Percentiles rank a stretch among this genome's conserved stretches.
Evolutionary conservation across 2,888 invertebrate genomes (phyloP).

Genomic region (Venusia cambrica): DNA sequence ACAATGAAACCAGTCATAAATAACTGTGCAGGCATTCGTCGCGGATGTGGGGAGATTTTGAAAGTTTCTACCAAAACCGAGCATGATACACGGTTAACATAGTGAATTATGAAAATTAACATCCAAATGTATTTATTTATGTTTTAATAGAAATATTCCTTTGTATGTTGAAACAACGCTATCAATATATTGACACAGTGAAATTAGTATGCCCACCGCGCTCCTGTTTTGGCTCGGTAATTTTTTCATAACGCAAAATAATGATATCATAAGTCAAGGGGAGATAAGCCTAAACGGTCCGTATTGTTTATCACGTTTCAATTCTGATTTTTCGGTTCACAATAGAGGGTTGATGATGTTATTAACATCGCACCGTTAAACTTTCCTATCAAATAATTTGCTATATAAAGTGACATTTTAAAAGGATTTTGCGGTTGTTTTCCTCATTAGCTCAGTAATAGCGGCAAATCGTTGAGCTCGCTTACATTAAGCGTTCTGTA

Average conservation of each 20-base stretch:
- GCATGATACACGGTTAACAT: slow-evolving; percentile 58
- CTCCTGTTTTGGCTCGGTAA: slow-evolving; percentile 65
- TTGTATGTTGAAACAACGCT: slow-evolving; percentile 49
- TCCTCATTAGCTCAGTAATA: slow-evolving; percentile 36
- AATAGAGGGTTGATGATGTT: slow-evolving; percentile 47
- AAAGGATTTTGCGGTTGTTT: slow-evolving; percentile 28
- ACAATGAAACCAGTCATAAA: slow-evolving; percentile 77
- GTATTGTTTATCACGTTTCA: slow-evolving; percentile 66
- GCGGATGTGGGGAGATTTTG: slow-evolving; percentile 75
- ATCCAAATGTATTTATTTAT: slow-evolving; percentile 61
- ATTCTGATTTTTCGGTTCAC: slow-evolving; percentile 50
- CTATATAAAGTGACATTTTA: slow-evolving; percentile 18
- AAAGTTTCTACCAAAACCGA: slow-evolving; percentile 69
- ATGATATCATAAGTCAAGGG: slow-evolving; percentile 74
- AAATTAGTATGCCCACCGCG: slow-evolving; percentile 73
- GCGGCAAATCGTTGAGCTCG: slow-evolving; percentile 45
- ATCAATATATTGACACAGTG: slow-evolving; percentile 68
- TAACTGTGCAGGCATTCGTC: slow-evolving; percentile 73
- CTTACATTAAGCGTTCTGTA: slow-evolving; percentile 53
- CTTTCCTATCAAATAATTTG: slow-evolving; percentile 17
- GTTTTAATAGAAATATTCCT: slow-evolving; percentile 63
- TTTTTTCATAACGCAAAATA: slow-evolving; percentile 74
- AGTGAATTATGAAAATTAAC: slow-evolving; percentile 75
- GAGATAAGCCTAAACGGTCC: slow-evolving; percentile 68
- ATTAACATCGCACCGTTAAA: slow-evolving; percentile 37